These are phyloP conservation scores for Myiotriccus ornatus DNA, from an alignment of 2,797 vertebrate genomes.

Conservation along the genomic window DNA sequence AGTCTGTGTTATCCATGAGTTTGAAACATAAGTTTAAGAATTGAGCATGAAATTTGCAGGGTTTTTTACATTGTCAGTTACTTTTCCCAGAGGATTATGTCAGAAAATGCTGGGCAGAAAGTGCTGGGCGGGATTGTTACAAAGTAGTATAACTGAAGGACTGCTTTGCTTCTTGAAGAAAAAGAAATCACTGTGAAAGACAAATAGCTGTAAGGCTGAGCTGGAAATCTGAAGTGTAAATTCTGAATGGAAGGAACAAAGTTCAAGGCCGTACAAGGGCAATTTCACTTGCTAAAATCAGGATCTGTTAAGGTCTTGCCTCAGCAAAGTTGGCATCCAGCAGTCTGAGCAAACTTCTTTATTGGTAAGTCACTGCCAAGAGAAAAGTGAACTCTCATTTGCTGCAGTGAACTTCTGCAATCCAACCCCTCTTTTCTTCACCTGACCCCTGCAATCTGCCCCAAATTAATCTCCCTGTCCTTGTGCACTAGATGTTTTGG, in stretches of 20 bases:
- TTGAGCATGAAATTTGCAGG: background rate
- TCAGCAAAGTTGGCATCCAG: background rate
- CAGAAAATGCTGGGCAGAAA: background rate
- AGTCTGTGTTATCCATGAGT: background rate
- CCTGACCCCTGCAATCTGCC: background rate
- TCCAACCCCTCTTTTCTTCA: background rate
- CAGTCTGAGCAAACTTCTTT: background rate
- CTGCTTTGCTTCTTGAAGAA: background rate
- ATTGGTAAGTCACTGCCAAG: background rate
- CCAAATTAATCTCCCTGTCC: background rate
- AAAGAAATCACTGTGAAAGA: background rate
- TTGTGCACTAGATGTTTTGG: background rate
- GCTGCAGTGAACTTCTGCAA: background rate
- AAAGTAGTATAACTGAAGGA: background rate
- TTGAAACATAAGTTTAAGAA: background rate
- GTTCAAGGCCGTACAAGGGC: background rate
- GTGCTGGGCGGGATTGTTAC: background rate
- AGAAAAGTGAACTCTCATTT: background rate
- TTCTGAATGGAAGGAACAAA: background rate
- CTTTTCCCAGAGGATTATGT: background rate
- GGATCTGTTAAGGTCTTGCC: background rate
- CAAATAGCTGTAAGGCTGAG: background rate
- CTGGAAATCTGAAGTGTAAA: background rate
- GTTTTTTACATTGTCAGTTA: background rate
- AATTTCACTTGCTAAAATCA: background rate